These are phyloP conservation scores for Herpetotheres cachinnans DNA, from an alignment of 2,113 vertebrate genomes.

Conservation along the genomic window DNA sequence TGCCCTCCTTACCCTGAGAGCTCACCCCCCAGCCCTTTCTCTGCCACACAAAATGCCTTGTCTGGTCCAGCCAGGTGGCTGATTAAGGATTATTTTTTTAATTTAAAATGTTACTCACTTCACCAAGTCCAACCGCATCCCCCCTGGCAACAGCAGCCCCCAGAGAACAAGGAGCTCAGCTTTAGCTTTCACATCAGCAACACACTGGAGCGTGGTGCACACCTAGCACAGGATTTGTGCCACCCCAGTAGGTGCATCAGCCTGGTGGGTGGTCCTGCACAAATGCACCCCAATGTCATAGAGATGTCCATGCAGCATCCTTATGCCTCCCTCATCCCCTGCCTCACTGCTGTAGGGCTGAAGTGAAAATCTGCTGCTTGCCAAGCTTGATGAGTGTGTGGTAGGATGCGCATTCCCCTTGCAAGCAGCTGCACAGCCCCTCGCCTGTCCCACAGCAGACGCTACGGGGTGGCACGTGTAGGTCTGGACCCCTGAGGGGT, in stretches of 20 bases:
- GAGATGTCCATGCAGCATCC: not conserved
- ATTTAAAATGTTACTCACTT: not conserved
- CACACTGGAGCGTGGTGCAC: rapidly evolving
- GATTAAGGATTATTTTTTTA: slow-evolving; percentile 19
- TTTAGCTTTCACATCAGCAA: not conserved
- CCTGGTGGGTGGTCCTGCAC: rapidly evolving
- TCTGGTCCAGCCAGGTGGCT: not conserved
- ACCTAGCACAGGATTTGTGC: rapidly evolving
- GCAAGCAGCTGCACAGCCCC: not conserved
- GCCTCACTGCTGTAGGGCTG: not conserved
- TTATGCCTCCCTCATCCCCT: not conserved
- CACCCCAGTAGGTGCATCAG: rapidly evolving
- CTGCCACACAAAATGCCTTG: not conserved
- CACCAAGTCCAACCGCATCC: not conserved
- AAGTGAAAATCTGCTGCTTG: not conserved
- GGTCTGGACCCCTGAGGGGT: not conserved
- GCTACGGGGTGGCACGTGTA: rapidly evolving
- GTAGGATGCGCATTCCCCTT: not conserved
- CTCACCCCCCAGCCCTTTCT: not conserved
- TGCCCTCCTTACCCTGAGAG: rapidly evolving
- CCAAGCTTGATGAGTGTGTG: not conserved
- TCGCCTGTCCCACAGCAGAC: not conserved
- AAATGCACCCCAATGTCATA: not conserved
- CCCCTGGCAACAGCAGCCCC: not conserved
- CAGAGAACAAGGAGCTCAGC: not conserved